Evolutionary conservation across 2,113 vertebrate genomes (phyloP), one percentile per base, ranked within the genome.

Genomic region (Strix uralensis): DNA sequence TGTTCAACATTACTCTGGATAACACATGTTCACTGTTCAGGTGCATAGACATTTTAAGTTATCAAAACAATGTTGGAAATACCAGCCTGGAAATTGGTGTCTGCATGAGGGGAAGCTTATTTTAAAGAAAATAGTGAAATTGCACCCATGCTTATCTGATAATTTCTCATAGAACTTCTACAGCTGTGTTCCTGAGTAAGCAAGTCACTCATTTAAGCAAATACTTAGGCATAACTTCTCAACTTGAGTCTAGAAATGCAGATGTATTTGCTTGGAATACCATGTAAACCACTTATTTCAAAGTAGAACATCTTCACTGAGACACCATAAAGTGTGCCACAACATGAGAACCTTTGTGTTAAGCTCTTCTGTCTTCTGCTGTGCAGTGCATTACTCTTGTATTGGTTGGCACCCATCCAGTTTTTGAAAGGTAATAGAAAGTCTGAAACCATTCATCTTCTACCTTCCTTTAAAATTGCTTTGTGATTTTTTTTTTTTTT

Each of bases 11-110:
- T 40, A 98, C 97, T 36, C 96, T 99, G 96, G 99, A 99, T 97
- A 99, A 99, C 96, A 98, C 99, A 1, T 99, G 99, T 85, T 99
- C 99, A 2, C 97, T 99, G 26, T 99, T 99, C 98, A 99, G 99
- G 99, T 99, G 98, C 40, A 5, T 59, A 58, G 40, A 13, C 9
- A 1, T 12, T 62, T 32, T 13, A 32, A 58, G 2, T 10, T 15
- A 17, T 0, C 46, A 55, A 7, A 69, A 13, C 47, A 46, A 1
- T 7, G 1, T 5, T 27, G 46, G 23, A 51, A 90, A 47, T 46
- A 7, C 20, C 57, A 40, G 27, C 7, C 44, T 88, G 84, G 72
- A 82, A 61, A 65, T 3, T 21, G 44, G 4, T 38, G 54, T 13
- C 57, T 74, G 78, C 14, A 3, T 42, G 34, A 75, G 57, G 47